Conservation (phyloP, 2,888 invertebrate genomes). For the Lumbricus terrestris region DNA sequence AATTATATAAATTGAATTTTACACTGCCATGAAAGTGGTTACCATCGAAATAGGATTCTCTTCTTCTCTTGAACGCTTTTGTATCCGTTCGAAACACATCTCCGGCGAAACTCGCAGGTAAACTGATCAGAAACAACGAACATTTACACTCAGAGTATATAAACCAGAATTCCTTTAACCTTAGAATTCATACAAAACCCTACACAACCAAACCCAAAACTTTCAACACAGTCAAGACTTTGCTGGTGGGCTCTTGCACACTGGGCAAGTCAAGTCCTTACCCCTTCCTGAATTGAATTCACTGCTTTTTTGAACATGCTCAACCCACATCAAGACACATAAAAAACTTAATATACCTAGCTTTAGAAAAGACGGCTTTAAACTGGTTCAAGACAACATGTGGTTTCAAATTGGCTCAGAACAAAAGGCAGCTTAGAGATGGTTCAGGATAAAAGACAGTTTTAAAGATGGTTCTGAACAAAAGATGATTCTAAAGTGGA, state of each 20-base stretch:
- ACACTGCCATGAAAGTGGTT: not conserved
- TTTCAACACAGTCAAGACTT: no score
- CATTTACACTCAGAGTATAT: no score
- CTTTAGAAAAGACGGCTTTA: not conserved
- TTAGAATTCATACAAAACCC: no score
- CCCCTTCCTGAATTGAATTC: no score
- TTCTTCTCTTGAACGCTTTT: constrained; percentile 22
- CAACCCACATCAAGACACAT: no score
- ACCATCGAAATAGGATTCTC: constrained; percentile 14
- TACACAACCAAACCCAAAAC: not conserved
- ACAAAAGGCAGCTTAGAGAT: not conserved
- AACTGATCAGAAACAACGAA: constrained; percentile 16
- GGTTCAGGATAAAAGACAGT: not conserved
- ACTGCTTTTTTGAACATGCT: no score
- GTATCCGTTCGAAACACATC: constrained; percentile 27
- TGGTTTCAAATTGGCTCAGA: not conserved
- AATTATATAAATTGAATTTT: not conserved
- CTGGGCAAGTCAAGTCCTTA: no score
- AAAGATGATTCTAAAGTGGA: not conserved
- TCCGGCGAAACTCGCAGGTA: constrained; percentile 27
- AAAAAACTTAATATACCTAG: not conserved
- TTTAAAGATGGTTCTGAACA: not conserved
- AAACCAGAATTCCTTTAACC: no score
- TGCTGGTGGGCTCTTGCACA: no score
- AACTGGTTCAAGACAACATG: not conserved